phyloP scores from a whole-genome alignment of 2,888 invertebrate genomes.

The Prionchulus punctatus region DNA sequence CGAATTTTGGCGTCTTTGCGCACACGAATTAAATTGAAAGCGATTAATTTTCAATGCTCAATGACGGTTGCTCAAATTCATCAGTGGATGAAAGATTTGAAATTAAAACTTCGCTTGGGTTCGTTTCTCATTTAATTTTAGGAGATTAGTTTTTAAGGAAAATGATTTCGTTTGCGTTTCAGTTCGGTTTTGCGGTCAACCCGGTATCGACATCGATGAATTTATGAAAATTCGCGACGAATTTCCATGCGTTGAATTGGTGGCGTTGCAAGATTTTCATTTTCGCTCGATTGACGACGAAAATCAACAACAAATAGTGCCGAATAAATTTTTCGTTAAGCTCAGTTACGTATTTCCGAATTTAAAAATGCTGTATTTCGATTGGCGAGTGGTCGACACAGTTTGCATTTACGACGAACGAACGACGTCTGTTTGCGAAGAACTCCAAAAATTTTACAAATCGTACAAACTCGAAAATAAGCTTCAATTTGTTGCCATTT shows the following conservation, averaged over 20 bases:
- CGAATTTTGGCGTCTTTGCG: neutral
- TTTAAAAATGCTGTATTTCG: neutral
- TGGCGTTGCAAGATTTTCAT: neutral
- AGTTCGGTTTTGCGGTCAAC: neutral
- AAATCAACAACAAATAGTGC: neutral
- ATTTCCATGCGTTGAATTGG: neutral
- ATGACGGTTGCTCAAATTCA: neutral
- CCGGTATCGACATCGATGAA: neutral
- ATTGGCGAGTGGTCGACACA: neutral
- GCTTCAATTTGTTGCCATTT: neutral
- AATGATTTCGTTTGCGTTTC: too few species aligned
- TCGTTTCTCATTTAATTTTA: too few species aligned
- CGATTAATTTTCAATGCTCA: neutral
- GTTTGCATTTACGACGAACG: conserved; percentile 1
- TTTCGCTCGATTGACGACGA: neutral
- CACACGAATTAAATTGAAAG: neutral
- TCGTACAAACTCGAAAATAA: neutral
- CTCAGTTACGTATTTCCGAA: neutral
- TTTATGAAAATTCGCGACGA: neutral
- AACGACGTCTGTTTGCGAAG: neutral
- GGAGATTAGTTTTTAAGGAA: too few species aligned
- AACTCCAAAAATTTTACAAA: neutral
- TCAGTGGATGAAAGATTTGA: neutral
- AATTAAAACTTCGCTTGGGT: neutral
- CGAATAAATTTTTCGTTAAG: neutral